Conservation (phyloP, 2,113 vertebrate genomes). For the Boulengerochromis microlepis region DNA sequence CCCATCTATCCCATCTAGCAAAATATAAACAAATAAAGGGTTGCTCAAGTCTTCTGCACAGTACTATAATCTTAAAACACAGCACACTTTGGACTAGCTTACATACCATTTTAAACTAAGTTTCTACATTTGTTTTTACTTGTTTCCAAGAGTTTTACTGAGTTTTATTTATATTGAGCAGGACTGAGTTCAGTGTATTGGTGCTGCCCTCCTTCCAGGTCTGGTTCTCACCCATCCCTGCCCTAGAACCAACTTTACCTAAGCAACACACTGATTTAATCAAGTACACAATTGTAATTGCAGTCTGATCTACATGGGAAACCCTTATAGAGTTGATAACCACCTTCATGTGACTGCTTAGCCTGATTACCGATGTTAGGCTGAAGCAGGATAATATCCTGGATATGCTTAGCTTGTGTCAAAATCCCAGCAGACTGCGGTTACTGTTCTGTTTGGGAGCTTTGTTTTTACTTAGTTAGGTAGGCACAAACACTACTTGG, state of each 20-base stretch:
- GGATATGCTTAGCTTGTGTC: not conserved
- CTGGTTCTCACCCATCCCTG: not conserved
- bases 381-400: not conserved
- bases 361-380: not conserved
- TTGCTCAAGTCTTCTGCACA: not conserved
- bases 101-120: not conserved
- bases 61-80: not conserved
- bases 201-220: not conserved
- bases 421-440: not conserved
- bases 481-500: not conserved
- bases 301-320: not conserved
- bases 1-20: not conserved
- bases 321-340: not conserved
- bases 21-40: not conserved
- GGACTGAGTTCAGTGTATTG: not conserved
- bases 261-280: not conserved
- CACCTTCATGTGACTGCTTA: not conserved
- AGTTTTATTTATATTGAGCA: not conserved
- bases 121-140: not conserved
- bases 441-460: not conserved
- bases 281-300: not conserved
- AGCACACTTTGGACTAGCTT: not conserved
- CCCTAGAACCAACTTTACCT: not conserved
- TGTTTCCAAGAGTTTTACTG: not conserved
- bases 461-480: not conserved